Percentiles rank a stretch among this genome's conserved stretches.
Conservation (phyloP, 1,140 invertebrate species). For the Cydia splendana region DNA sequence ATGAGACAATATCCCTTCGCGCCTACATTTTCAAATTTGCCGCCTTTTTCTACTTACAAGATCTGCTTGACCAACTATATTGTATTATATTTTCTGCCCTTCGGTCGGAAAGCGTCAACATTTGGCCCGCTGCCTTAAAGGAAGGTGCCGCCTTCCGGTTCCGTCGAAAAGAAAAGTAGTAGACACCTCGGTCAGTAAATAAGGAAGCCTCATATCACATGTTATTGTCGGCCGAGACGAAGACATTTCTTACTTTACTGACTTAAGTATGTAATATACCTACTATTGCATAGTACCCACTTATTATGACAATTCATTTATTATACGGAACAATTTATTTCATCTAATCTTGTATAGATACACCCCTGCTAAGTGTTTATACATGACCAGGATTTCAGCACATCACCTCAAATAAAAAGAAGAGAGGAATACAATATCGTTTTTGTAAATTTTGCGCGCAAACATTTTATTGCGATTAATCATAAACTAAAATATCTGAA, state of each 20-base stretch:
- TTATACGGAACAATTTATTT: neutral
- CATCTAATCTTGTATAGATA: neutral
- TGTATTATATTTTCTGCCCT: neutral
- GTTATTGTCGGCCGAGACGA: too few relatives aligned
- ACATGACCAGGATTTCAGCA: neutral
- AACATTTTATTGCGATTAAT: constrained; percentile 38
- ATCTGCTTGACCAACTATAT: too few relatives aligned
- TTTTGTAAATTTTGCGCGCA: neutral
- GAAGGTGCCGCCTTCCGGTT: too few relatives aligned
- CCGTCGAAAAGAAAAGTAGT: too few relatives aligned
- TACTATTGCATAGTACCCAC: neutral
- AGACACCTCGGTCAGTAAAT: too few relatives aligned
- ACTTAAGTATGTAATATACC: neutral
- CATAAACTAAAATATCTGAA: constrained; percentile 72
- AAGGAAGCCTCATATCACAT: too few relatives aligned
- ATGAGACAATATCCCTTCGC: too few relatives aligned
- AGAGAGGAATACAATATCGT: neutral
- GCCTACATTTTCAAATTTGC: too few relatives aligned
- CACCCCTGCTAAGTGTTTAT: neutral
- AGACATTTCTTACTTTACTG: neutral
- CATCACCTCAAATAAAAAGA: neutral
- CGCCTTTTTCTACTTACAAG: too few relatives aligned
- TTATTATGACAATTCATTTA: neutral
- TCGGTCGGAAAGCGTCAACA: too few relatives aligned
- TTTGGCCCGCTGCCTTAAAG: too few relatives aligned